Percentiles rank a stretch among this genome's conserved stretches.
phyloP scores from a whole-genome alignment of 2,888 invertebrate species.

The Orchesella flavescens region DNA sequence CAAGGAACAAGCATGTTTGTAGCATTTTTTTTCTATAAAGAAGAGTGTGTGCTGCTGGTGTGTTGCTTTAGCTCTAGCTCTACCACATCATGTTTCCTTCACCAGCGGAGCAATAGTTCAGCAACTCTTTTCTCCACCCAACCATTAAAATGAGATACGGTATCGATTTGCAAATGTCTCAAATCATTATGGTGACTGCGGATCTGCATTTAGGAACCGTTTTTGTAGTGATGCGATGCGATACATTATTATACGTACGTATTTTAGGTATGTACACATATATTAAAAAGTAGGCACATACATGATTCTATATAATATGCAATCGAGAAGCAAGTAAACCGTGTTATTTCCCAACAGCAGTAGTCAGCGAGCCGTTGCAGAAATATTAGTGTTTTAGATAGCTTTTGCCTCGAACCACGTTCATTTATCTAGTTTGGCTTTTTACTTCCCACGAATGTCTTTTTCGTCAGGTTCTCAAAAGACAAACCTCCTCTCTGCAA shows the following conservation, averaged over 20 bases:
- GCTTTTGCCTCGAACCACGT: conserved; percentile 25
- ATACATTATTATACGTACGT: not conserved
- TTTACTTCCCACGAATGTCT: not conserved
- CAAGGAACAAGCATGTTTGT: not conserved
- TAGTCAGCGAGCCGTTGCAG: conserved; percentile 29
- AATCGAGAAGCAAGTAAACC: not conserved
- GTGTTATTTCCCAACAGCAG: not conserved
- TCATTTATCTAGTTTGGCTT: conserved; percentile 17
- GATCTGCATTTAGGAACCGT: conserved; percentile 31
- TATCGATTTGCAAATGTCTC: conserved; percentile 62
- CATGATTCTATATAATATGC: not conserved
- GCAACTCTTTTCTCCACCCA: conserved; percentile 48
- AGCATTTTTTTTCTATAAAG: no score
- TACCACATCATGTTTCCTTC: no score
- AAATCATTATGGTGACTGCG: conserved; percentile 54
- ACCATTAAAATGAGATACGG: conserved; percentile 59
- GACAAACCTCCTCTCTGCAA: not conserved
- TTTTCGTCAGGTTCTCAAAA: conserved; percentile 2
- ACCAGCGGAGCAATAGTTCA: not conserved
- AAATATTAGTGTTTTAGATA: conserved; percentile 47
- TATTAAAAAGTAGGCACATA: no score
- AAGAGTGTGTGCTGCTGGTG: no score
- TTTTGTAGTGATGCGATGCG: not conserved
- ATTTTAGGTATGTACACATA: not conserved
- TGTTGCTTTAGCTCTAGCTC: no score